Base-by-base conservation (phyloP, 2,113 vertebrate species). In the Poecile atricapillus region DNA sequence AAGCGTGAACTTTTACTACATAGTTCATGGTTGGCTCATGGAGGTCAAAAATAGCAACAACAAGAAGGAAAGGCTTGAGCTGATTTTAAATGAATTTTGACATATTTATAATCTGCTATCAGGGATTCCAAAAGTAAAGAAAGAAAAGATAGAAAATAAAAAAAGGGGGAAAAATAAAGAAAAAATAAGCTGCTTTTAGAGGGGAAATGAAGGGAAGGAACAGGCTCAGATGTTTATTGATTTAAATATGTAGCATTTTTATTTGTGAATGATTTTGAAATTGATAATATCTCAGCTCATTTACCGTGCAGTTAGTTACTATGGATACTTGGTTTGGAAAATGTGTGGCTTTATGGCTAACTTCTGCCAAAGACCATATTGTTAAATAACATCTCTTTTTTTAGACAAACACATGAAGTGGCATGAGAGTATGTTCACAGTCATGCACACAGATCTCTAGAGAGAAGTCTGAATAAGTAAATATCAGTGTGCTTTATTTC, bases 211-310 rank as follows among this genome's bases (percentile, higher is more conserved):
- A 84, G 31, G 23, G 44, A 64, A 74, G 35, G 14, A 70, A 71
- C 27, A 77, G 79, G 11, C 62, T 94, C 30, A 53, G 35, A 14
- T 70, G 8, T 90, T 89, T 78, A 55, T 92, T 85, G 83, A 78
- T 76, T 89, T 35, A 91, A 71, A 87, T 70, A 41, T 23, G 25
- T 47, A 67, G 10, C 16, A 53, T 39, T 84, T 92, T 91, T 89
- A 53, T 89, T 91, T 91, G 58, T 85, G 86, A 94, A 91, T 91
- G 60, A 86, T 95, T 96, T 95, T 91, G n/a, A 90, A 93, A 93
- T n/a, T 47, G 46, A 52, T 80, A 83, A 60, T 94, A 78, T 20
- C 55, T 67, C 81, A 59, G 24, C 93, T 93, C 49, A 74, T 12
- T 92, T 93, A 63, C 65, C 93, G 28, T 90, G 39, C 49, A 17